phyloP scores from a whole-genome alignment of 1,140 invertebrate genomes.

The Drosophila novamexicana region DNA sequence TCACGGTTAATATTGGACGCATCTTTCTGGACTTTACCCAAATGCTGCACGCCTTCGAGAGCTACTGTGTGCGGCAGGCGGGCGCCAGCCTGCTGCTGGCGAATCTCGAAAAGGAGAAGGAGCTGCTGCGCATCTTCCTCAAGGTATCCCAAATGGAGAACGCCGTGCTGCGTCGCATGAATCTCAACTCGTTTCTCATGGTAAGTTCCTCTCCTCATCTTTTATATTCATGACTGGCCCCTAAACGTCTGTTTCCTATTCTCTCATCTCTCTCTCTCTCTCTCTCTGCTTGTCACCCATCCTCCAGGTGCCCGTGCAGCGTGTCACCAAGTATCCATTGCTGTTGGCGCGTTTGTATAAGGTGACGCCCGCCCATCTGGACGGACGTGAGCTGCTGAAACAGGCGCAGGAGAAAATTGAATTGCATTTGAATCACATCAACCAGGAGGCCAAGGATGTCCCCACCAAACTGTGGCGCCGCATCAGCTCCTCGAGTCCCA shows the following conservation, averaged over 20 bases:
- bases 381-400: conserved; percentile 90
- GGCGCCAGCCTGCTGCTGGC: conserved; percentile 94
- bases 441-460: conserved; percentile 95
- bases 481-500: conserved; percentile 91
- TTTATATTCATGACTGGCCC: conserved; percentile 29
- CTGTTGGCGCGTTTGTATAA: conserved; percentile 95
- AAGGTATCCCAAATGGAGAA: conserved; percentile 99
- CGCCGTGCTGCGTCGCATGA: conserved; percentile 95
- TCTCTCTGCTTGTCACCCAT: background rate
- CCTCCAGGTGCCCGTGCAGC: conserved; percentile 92
- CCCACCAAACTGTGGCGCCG: conserved; percentile 95
- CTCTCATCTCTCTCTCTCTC: background rate
- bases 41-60: conserved; percentile 97
- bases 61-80: conserved; percentile 96
- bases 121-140: conserved; percentile 96
- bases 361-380: conserved; percentile 93
- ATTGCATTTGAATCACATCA: conserved; percentile 96
- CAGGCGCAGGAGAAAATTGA: conserved; percentile 96
- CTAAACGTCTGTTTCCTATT: conserved; percentile 1
- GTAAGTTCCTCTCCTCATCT: conserved; percentile 85
- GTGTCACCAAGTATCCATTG: conserved; percentile 96
- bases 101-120: conserved; percentile 97
- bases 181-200: conserved; percentile 98
- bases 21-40: conserved; percentile 95
- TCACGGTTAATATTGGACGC: conserved; percentile 95